Conservation (phyloP, 2,797 vertebrate genomes). For the Molossus molossus region DNA sequence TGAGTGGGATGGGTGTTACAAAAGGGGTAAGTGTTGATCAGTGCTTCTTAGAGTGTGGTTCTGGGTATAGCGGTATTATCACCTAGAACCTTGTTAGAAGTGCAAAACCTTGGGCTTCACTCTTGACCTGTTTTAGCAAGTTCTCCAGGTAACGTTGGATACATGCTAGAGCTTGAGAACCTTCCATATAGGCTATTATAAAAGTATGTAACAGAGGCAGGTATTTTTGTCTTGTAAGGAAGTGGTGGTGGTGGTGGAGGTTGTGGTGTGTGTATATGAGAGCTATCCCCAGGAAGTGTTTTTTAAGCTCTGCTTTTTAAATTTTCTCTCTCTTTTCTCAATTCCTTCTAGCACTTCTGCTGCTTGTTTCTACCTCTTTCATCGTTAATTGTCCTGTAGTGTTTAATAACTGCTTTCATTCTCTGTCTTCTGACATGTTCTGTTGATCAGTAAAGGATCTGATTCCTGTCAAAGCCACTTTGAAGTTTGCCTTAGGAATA, state of each 20-base stretch:
- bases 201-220: not conserved
- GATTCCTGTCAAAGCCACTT: not conserved
- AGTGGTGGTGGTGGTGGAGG: not conserved
- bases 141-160: not conserved
- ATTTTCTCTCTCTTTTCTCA: not conserved
- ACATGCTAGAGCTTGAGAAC: not conserved
- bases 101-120: not conserved
- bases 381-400: not conserved
- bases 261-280: not conserved
- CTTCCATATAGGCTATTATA: not conserved
- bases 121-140: not conserved
- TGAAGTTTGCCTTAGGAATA: conserved; percentile 19
- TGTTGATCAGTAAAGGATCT: conserved; percentile 39
- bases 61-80: not conserved
- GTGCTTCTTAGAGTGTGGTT: conserved; percentile 1
- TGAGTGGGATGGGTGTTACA: not conserved
- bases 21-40: not conserved
- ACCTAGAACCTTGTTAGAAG: not conserved
- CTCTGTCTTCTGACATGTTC: not conserved
- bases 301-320: not conserved
- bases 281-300: not conserved
- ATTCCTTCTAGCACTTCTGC: not conserved
- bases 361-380: not conserved
- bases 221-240: not conserved
- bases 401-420: not conserved